Base-by-base conservation (phyloP, 2,888 invertebrate species). In the Onchidella celtica region DNA sequence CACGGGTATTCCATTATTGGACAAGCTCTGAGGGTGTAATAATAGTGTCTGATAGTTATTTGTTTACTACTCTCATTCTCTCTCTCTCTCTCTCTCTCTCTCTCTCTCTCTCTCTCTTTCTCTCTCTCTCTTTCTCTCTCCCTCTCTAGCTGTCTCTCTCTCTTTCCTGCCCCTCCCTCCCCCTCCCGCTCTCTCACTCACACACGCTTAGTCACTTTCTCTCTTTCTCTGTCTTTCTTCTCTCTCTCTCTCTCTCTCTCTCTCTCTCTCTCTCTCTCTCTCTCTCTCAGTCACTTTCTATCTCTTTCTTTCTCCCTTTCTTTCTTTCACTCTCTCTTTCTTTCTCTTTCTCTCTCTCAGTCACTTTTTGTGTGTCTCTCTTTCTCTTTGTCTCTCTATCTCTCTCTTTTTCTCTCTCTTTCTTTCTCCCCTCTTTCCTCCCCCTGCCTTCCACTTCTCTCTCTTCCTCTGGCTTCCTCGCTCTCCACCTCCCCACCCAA, bases 341-440 rank as follows among this genome's bases (percentile, higher is more conserved):
- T 47, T 47, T 17, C 17, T 24, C 29, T 65, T 2, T 47, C 29
- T 65, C 34, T 61, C 3, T 27, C 3, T 59, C 59, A 34, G 11
- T 57, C 6, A 47, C 47, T 47, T 47, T 47, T 11, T 47, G 17
- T 47, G 27, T 24, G 11, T 6, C 32, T 74, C 32, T 74, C 61
- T 61, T 24, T 36, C 68, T 34, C 38, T 32, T 77, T 21, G 21
- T n/a, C 34, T 47, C 57, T 57, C 61, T 3, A 1, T 75, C 63
- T 75, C 63, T 75, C 74, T 57, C 75, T 61, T 38, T 63, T 36
- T 61, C 65, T 47, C 57, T 57, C 61, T 3, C 1, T 75, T 38
- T 75, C 63, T 75, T 61, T 57, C 75, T 61, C 63, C 61, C 38
- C 36, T 40, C 21, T 57, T 47, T 24, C 17, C 32, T 47, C 21